Percentiles rank a stretch among this genome's conserved stretches.
These are phyloP conservation scores for Sebastes minor DNA, from an alignment of 2,797 vertebrate species.

Conservation along the genomic window DNA sequence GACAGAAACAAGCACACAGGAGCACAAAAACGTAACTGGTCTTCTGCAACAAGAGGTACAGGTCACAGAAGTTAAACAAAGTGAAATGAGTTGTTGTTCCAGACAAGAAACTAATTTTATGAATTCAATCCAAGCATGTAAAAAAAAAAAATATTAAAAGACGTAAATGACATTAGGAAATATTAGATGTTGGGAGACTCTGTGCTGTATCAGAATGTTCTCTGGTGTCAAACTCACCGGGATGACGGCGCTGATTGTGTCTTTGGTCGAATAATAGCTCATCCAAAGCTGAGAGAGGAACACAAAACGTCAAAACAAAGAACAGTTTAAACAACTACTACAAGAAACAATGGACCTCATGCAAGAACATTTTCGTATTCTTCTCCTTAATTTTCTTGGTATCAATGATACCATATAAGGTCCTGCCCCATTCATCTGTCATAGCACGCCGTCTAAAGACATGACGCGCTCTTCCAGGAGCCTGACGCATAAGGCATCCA, in stretches of 20 bases:
- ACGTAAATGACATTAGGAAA: background rate
- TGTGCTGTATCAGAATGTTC: rapidly evolving
- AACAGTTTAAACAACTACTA: background rate
- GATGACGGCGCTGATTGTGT: slow-evolving; percentile 93
- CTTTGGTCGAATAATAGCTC: slow-evolving; percentile 90
- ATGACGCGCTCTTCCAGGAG: too few species aligned
- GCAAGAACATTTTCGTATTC: too few species aligned
- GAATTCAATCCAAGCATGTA: background rate
- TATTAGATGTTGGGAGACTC: background rate
- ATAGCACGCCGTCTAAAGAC: too few species aligned
- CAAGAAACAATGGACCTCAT: too few species aligned
- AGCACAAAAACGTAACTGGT: background rate
- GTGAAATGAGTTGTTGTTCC: background rate
- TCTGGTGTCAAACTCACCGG: slow-evolving; percentile 85
- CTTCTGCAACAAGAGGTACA: background rate
- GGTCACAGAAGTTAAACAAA: background rate
- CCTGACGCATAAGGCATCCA: too few species aligned
- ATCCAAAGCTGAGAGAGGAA: slow-evolving; percentile 89
- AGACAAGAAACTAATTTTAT: background rate
- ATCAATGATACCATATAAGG: too few species aligned
- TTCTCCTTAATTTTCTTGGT: too few species aligned
- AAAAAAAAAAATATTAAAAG: background rate
- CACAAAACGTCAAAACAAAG: background rate
- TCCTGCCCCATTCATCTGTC: too few species aligned
- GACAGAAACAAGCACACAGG: background rate